phyloP scores from a whole-genome alignment of 2,113 vertebrate species.

The Hemibagrus wyckioides region DNA sequence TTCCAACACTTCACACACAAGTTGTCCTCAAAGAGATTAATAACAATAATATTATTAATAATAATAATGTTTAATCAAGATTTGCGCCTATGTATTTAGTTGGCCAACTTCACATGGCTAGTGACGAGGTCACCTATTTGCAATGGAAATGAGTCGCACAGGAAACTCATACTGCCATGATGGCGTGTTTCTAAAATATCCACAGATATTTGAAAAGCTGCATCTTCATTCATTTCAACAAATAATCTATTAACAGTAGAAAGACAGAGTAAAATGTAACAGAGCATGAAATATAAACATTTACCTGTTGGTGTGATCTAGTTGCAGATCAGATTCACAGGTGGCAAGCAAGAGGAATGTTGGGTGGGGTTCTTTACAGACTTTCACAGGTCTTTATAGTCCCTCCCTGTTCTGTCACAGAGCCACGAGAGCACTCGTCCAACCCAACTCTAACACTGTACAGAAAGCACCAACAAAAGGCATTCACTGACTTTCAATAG shows the following conservation, averaged over 20 bases:
- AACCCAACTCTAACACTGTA: background rate
- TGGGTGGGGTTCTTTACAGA: slow-evolving; percentile 28
- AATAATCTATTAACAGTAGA: background rate
- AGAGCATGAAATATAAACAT: background rate
- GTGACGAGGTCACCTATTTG: background rate
- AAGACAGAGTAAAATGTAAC: background rate
- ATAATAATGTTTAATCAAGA: background rate
- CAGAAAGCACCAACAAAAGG: background rate
- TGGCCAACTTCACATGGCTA: background rate
- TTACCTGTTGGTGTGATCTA: slow-evolving; percentile 38
- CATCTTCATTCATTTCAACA: background rate
- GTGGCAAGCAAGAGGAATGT: background rate
- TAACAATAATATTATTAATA: no score
- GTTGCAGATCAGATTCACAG: background rate
- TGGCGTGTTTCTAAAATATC: background rate
- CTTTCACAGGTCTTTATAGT: background rate
- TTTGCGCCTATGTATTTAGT: background rate
- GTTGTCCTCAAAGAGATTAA: background rate
- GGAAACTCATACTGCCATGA: background rate
- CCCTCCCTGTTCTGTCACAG: background rate
- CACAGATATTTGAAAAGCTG: background rate
- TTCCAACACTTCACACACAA: background rate
- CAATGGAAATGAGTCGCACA: background rate
- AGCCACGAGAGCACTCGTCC: background rate
- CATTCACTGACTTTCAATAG: background rate